A percentile compares a stretch with the other conserved stretches of the same genome.
Conservation (phyloP, 2,888 invertebrate genomes). For the Thera britannica region DNA sequence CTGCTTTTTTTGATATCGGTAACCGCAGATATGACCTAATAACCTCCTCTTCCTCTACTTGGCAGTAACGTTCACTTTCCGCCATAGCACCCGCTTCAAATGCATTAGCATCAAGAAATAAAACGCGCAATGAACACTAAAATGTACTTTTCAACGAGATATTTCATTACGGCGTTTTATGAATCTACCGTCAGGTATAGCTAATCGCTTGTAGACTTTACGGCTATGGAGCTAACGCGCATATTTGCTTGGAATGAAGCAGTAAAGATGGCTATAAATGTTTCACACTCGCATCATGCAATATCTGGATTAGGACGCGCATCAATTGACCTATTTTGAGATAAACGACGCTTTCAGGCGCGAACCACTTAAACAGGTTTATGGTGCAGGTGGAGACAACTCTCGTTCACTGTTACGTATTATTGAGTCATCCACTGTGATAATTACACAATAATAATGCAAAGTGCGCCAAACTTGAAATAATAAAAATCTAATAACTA, state of each 20-base stretch:
- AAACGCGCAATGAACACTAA: constrained; percentile 33
- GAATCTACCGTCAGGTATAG: constrained; percentile 35
- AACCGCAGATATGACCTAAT: neutral
- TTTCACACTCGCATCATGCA: constrained; percentile 33
- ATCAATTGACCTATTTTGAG: constrained; percentile 30
- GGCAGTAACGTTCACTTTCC: constrained; percentile 23
- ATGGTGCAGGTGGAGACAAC: neutral
- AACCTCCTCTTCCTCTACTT: neutral
- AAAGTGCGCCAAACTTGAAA: neutral
- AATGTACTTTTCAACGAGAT: constrained; percentile 29
- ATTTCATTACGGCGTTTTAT: constrained; percentile 34
- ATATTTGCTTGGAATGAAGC: constrained; percentile 22
- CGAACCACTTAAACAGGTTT: neutral
- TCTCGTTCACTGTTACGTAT: neutral
- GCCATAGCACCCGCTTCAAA: constrained; percentile 29
- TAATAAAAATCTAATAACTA: neutral
- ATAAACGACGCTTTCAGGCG: constrained; percentile 11
- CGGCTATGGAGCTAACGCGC: constrained; percentile 20
- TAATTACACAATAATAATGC: no score
- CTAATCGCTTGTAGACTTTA: constrained; percentile 29
- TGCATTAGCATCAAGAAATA: constrained; percentile 29
- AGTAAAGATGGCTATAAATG: constrained; percentile 34
- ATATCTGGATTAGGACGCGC: constrained; percentile 32
- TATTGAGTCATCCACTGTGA: neutral
- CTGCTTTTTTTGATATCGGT: neutral